phyloP scores from a whole-genome alignment of 2,888 invertebrate species.

The Troglohyphantes excavatus region DNA sequence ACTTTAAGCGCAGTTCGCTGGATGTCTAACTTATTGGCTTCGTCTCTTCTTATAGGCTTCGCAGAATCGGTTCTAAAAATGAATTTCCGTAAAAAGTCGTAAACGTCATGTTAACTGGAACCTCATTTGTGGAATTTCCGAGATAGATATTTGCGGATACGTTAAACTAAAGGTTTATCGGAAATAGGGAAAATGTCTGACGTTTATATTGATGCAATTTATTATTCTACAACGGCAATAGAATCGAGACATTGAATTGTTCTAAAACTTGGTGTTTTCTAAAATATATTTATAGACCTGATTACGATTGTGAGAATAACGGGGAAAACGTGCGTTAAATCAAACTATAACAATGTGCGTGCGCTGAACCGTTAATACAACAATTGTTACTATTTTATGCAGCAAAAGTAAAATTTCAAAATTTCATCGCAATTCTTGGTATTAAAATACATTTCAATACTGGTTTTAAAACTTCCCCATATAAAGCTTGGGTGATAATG shows the following conservation, averaged over 20 bases:
- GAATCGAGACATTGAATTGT: background rate
- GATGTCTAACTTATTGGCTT: too few relatives aligned
- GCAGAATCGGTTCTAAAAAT: background rate
- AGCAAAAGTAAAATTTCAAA: too few relatives aligned
- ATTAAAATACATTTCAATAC: too few relatives aligned
- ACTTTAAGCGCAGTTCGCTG: too few relatives aligned
- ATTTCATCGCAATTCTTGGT: too few relatives aligned
- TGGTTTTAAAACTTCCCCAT: too few relatives aligned
- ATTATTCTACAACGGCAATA: background rate
- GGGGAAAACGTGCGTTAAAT: background rate
- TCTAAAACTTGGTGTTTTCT: background rate
- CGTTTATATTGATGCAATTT: background rate
- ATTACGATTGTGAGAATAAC: background rate
- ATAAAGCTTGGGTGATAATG: too few relatives aligned
- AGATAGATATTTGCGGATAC: slow-evolving; percentile 9
- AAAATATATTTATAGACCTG: background rate
- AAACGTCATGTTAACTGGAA: background rate
- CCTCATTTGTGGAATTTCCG: background rate
- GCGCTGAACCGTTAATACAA: background rate
- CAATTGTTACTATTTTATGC: background rate
- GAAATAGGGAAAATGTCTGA: background rate
- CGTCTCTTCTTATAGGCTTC: background rate
- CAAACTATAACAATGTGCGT: background rate
- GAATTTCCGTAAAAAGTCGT: background rate
- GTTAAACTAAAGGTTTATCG: slow-evolving; percentile 12